These are phyloP conservation scores for Clavelina lepadiformis DNA, from an alignment of 23 tunicate genomes.

Conservation along the genomic window DNA sequence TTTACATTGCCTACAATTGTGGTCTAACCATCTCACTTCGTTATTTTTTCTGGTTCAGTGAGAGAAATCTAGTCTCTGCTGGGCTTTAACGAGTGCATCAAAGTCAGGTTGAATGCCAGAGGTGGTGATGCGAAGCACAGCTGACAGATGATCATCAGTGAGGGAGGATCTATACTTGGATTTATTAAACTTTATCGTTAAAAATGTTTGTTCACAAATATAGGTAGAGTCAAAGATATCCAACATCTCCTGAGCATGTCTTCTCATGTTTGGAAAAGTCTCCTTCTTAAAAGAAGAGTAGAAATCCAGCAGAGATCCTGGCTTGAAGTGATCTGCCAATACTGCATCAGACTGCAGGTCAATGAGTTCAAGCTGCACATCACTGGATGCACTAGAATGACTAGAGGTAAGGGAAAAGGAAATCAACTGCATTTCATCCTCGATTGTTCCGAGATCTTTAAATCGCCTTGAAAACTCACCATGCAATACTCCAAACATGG, in stretches of 20 bases:
- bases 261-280: conserved; percentile 13
- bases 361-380: conserved; percentile 9
- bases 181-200: conserved; percentile 10
- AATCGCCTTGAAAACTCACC: conserved; percentile 16
- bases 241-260: conserved; percentile 9
- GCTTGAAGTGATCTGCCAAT: conserved; percentile 4
- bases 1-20: too few species aligned
- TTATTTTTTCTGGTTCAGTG: neutral
- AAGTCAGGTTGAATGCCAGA: neutral
- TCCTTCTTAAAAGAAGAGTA: conserved; percentile 13
- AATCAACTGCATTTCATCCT: conserved; percentile 4
- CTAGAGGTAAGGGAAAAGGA: conserved; percentile 1
- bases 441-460: conserved; percentile 8
- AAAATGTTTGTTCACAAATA: conserved; percentile 11
- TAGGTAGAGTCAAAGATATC: conserved; percentile 23
- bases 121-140: conserved; percentile 8
- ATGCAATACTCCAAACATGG: too few species aligned
- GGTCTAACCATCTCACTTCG: too few species aligned
- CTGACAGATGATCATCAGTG: conserved; percentile 20
- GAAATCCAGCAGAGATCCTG: conserved; percentile 7
- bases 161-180: conserved; percentile 19
- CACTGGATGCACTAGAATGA: neutral
- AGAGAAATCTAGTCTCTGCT: neutral
- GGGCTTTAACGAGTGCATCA: neutral
- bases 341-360: conserved; percentile 12